phyloP scores from a whole-genome alignment of 2,888 invertebrate genomes.

The Ichneumoninae sp. region DNA sequence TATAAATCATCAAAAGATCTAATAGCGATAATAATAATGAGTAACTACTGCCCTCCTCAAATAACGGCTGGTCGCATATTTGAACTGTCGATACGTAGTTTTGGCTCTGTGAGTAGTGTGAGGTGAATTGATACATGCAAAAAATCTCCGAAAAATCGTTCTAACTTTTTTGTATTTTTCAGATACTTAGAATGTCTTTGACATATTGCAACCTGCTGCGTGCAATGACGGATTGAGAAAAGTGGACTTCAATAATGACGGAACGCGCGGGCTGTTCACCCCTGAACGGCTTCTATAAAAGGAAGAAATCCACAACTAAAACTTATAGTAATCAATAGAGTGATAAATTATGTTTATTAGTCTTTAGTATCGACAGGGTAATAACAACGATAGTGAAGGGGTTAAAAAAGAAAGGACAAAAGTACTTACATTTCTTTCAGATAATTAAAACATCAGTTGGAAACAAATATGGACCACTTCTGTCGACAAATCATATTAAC shows the following conservation, averaged over 20 bases:
- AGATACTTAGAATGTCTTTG: conserved; percentile 50
- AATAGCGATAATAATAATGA: conserved; percentile 66
- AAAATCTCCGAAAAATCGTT: neutral
- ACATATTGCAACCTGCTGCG: conserved; percentile 70
- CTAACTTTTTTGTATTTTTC: no score
- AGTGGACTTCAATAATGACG: no score
- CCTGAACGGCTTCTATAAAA: no score
- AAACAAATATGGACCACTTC: neutral
- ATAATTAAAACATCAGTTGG: conserved; percentile 69
- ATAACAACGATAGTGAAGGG: no score
- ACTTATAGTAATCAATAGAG: no score
- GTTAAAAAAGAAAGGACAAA: no score
- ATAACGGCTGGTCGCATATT: conserved; percentile 76
- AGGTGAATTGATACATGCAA: neutral
- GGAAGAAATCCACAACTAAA: no score
- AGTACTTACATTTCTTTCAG: conserved; percentile 53
- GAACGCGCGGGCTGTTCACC: no score
- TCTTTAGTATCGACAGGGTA: no score
- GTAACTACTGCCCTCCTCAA: conserved; percentile 69
- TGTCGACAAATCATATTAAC: no score
- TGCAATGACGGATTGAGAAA: conserved; percentile 35
- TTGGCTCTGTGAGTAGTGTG: conserved; percentile 72
- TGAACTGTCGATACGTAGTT: conserved; percentile 72
- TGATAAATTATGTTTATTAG: no score
- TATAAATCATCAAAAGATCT: conserved; percentile 36